Evolutionary conservation across 1,140 invertebrate genomes (phyloP), one percentile per base, ranked within the genome.

Genomic region (Gryllus bimaculatus): DNA sequence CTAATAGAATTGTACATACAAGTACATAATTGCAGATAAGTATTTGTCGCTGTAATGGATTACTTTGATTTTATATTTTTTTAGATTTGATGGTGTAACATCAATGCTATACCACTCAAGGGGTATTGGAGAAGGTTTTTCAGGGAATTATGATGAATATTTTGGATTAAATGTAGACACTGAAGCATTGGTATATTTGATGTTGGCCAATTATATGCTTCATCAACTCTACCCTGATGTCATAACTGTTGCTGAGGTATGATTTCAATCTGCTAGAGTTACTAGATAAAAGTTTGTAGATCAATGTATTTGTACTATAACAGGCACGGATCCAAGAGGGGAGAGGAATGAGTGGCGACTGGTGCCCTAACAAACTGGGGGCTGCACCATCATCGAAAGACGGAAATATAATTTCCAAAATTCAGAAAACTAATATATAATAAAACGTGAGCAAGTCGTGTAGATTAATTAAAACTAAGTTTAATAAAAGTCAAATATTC

Each of bases 31-130:
- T 75, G 75, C 49, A 81, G 54, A 18, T 13, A 12, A 79, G 73
- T 77, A 49, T 74, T 20, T 26, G n/a, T 78, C 47, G 47, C 74
- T 78, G 1, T 18, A 20, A 78, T n/a, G 47, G 12, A 15, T 54
- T 47, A 78, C 15, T 39, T 39, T 39, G 26, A 5, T 39, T 39
- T 39, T 39, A 39, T 2, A 39, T 39, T 48, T 81, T 80, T 77
- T 78, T 87, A 90, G 94, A 84, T 99, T 99, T 88, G 98, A 99
- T 88, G 98, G 98, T 8, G 96, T 99, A 0, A 99, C 98, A 0
- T 99, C 98, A 0, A 99, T 99, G 97, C 84, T 99, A 80, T 99
- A 99, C 86, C 98, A 99, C 86, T 96, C 95, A 8, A 94, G 96
- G 84, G 97, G 97, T 78, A 92, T 96, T 82, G 95, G 94, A 8